Evolutionary conservation across 2,113 vertebrate species (phyloP).

Genomic region (Calyptomena viridis): DNA sequence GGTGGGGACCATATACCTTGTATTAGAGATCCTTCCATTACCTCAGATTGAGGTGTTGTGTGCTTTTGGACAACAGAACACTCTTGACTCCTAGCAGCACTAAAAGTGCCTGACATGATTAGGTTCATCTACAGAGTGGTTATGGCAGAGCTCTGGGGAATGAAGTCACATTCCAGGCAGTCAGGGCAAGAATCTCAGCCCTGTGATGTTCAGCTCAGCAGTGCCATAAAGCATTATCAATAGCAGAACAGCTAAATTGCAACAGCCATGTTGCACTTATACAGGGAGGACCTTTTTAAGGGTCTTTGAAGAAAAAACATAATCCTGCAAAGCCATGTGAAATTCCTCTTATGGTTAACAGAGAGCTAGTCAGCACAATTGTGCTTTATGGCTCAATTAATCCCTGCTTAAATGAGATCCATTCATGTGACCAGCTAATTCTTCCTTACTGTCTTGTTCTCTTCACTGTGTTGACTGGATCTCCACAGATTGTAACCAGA

Average conservation of each 20-base stretch:
- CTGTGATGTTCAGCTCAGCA: background rate
- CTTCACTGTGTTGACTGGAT: background rate
- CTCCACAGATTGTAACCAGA: background rate
- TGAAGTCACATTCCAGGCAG: background rate
- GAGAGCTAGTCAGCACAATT: background rate
- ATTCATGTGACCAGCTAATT: background rate
- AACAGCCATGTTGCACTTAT: background rate
- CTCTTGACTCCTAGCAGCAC: background rate
- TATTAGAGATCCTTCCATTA: background rate
- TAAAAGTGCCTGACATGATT: background rate
- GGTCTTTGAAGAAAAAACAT: background rate
- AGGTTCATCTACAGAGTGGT: background rate
- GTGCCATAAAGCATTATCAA: background rate
- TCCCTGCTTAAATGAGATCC: background rate
- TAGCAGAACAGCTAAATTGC: background rate
- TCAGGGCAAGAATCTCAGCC: background rate
- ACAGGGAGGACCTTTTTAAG: background rate
- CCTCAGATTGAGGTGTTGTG: background rate
- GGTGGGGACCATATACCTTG: background rate
- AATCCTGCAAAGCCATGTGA: background rate
- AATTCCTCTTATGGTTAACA: background rate
- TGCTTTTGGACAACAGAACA: background rate
- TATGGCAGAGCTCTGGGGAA: background rate
- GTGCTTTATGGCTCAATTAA: background rate
- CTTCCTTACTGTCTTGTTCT: background rate